Conservation (phyloP, 2,797 vertebrate species). For the Pachyuromys duprasi region DNA sequence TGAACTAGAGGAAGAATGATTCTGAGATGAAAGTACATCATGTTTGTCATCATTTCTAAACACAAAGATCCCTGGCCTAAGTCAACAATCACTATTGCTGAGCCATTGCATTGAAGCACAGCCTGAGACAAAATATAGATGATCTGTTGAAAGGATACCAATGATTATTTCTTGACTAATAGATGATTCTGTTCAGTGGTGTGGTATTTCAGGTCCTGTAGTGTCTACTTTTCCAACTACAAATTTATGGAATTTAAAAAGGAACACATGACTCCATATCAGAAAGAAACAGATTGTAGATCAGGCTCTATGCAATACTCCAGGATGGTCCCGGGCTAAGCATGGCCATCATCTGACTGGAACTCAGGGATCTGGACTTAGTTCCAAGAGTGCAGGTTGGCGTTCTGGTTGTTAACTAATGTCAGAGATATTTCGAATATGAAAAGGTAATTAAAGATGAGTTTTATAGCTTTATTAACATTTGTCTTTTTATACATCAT, state of each 20-base stretch:
- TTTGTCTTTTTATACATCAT: not conserved
- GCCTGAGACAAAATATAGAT: not conserved
- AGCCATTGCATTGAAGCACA: not conserved
- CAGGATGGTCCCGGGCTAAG: not conserved
- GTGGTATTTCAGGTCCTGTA: not conserved
- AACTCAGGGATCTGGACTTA: not conserved
- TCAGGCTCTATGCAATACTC: not conserved
- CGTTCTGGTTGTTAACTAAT: not conserved
- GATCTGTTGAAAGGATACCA: not conserved
- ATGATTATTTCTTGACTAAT: not conserved
- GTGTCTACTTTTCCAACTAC: not conserved
- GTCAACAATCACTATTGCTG: not conserved
- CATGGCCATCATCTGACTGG: not conserved
- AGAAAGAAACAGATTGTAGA: conserved; percentile 14
- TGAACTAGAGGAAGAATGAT: not conserved
- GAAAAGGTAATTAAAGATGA: not conserved
- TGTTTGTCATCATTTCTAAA: not conserved
- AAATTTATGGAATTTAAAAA: conserved; percentile 11
- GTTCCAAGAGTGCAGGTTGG: not conserved
- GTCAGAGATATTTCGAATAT: not conserved
- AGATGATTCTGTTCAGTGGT: conserved; percentile 34
- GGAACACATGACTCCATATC: not conserved
- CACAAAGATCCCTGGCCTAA: not conserved
- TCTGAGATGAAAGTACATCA: not conserved
- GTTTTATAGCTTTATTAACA: conserved; percentile 22